Base-by-base conservation (phyloP, 2,113 vertebrate genomes). In the Pelvicachromis taeniatus region DNA sequence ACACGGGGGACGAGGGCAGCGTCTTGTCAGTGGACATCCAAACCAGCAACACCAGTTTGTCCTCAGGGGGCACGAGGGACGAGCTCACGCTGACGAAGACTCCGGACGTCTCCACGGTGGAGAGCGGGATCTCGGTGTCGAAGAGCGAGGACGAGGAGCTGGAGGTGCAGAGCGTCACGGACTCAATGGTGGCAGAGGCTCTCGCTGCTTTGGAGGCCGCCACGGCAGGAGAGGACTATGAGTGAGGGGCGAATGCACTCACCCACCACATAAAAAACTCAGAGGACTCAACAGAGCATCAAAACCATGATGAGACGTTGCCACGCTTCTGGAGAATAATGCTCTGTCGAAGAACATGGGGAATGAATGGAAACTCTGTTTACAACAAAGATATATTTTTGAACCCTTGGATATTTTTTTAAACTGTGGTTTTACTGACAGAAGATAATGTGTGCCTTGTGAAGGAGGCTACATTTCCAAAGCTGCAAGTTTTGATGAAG, bases 151-250 rank as follows among this genome's bases (percentile, higher is more conserved):
- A 92, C 2, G 93, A 92, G 68, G 93, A 91, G 2, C 88, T 83
- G n/a, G 93, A 88, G 3, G 68, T 87, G 21, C 88, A 55, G 7
- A 96, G 97, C 4, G 48, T 96, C 52, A 97, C 97, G 6, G 98
- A 99, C 4, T 96, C 94, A 0, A 98, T 97, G 75, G 96, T 99
- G 80, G 99, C 97, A 0, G 98, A 97, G 91, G 98, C 98, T 17
- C 97, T 99, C 0, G 98, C 98, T 0, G 98, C 97, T 2, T 70
- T 99, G 56, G 98, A 98, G 88, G 98, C 97, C 13, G 98, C 98
- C 42, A 99, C 98, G 0, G 98, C 97, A 0, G 98, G 97, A 17
- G 98, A 99, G 94, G 97, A 97, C 0, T 91, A 88, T 0, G 95
- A 96, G 0, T 97, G 96, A 93, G 26, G 4, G 55, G 59, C 14